Percentiles rank a stretch among this genome's conserved stretches.
Evolutionary conservation across 2,888 invertebrate species (phyloP).

Genomic region (Psylliodes chrysocephalus): DNA sequence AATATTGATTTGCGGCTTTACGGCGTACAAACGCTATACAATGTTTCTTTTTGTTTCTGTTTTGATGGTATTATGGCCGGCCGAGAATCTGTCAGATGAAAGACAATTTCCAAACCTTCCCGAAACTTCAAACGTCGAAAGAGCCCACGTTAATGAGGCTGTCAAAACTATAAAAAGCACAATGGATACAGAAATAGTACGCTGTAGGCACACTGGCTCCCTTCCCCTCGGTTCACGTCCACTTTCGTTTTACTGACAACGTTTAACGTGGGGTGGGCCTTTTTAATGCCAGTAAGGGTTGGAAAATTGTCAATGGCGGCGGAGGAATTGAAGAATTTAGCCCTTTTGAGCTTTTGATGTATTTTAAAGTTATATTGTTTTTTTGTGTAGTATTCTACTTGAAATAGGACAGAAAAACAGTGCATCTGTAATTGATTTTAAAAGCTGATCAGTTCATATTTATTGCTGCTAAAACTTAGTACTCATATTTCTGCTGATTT

Average conservation of each 20-base stretch:
- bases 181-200: not conserved
- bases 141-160: not conserved
- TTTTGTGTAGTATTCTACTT: no score
- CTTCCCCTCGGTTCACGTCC: conserved; percentile 6
- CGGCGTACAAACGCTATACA: no score
- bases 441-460: no score
- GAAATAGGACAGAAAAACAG: no score
- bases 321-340: not conserved
- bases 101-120: not conserved
- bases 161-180: conserved; percentile 16
- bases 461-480: no score
- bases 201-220: not conserved
- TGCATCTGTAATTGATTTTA: no score
- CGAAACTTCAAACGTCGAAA: not conserved
- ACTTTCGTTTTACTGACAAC: not conserved
- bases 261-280: conserved; percentile 6
- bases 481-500: no score
- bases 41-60: no score
- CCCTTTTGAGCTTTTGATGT: not conserved
- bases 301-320: conserved; percentile 6
- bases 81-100: no score
- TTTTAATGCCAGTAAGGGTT: conserved; percentile 11
- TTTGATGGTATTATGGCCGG: no score
- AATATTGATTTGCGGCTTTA: no score
- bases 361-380: no score